Base-by-base conservation (phyloP, 2,888 invertebrate species). In the Lasioglossum morio region DNA sequence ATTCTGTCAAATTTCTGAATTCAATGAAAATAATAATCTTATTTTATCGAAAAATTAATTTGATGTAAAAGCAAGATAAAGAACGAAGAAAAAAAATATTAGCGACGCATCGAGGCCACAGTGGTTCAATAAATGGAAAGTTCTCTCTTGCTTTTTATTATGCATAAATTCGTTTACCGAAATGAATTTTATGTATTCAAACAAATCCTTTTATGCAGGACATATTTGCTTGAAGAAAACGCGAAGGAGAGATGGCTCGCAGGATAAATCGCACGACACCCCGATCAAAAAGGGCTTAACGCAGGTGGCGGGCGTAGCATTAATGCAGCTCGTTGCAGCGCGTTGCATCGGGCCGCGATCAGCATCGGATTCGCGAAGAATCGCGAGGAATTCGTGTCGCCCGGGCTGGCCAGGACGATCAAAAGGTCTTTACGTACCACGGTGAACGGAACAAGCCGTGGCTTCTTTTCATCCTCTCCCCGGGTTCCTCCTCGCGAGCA, bases 351-450 rank as follows among this genome's bases (percentile, higher is more conserved):
- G 27, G 12, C 19, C 66, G 34, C 66, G 82, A 81, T 72, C 75
- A 53, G 46, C 57, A 46, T 63, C 75, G 63, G 40, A 43, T 85
- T 77, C 53, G 60, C 73, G 75, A 75, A 86, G 77, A 80, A 83
- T 79, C 87, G 82, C 72, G 30, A 14, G 77, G 87, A 88, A 89
- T 91, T 87, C 87, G 87, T 90, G 89, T 91, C 91, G 84, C 81
- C 72, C 73, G 81, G 74, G 57, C 60, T 70, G n/a, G 70, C 53
- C 70, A 75, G 78, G 79, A 48, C 85, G 87, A 89, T 90, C 88
- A 89, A 89, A 92, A 91, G 87, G 85, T 88, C 89, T 85, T 91
- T 89, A 92, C 85, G 89, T 87, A 84, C 79, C 72, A 86, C 87
- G 87, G 82, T 84, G 89, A 89, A 88, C 87, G 87, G 84, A 80